Evolutionary conservation across 2,888 invertebrate genomes (phyloP).

Genomic region (Torymus auratus): DNA sequence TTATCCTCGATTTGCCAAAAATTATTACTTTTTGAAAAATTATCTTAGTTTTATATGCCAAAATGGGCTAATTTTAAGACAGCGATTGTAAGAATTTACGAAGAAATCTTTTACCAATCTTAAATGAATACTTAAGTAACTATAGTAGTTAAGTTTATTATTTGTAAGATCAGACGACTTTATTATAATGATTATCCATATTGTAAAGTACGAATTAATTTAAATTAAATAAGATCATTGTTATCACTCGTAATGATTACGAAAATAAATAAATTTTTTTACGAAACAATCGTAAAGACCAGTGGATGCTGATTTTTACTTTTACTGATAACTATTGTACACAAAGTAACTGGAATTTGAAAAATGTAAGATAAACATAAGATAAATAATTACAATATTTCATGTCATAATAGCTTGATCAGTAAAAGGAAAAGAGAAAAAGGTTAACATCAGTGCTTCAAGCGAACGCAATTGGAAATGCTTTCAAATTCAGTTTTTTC

Average conservation of each 20-base stretch:
- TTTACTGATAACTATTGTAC: slow-evolving; percentile 30
- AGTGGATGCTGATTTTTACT: slow-evolving; percentile 39
- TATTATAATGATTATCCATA: slow-evolving; percentile 33
- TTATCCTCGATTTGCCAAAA: slow-evolving; percentile 54
- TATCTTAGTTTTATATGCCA: slow-evolving; percentile 40
- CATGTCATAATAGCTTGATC: slow-evolving; percentile 8
- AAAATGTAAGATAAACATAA: slow-evolving; percentile 34
- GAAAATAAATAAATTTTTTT: slow-evolving; percentile 23
- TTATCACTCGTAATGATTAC: slow-evolving; percentile 23
- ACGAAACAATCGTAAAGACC: slow-evolving; percentile 3
- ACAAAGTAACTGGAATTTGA: slow-evolving; percentile 22
- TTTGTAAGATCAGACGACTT: slow-evolving; percentile 27
- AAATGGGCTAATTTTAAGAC: slow-evolving; percentile 30
- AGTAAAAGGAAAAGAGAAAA: not conserved
- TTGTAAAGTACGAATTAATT: not conserved
- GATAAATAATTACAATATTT: slow-evolving; percentile 30
- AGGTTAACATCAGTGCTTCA: not conserved
- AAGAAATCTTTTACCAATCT: slow-evolving; percentile 9
- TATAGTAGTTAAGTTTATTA: slow-evolving; percentile 19
- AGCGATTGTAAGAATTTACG: slow-evolving; percentile 1
- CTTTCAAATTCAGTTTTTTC: slow-evolving; percentile 35
- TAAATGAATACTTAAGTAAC: slow-evolving; percentile 8
- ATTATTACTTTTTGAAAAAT: slow-evolving; percentile 28
- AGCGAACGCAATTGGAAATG: slow-evolving; percentile 9
- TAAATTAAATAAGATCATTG: slow-evolving; percentile 8